phyloP scores from a whole-genome alignment of 2,797 vertebrate genomes.

The Cephalopachus bancanus region DNA sequence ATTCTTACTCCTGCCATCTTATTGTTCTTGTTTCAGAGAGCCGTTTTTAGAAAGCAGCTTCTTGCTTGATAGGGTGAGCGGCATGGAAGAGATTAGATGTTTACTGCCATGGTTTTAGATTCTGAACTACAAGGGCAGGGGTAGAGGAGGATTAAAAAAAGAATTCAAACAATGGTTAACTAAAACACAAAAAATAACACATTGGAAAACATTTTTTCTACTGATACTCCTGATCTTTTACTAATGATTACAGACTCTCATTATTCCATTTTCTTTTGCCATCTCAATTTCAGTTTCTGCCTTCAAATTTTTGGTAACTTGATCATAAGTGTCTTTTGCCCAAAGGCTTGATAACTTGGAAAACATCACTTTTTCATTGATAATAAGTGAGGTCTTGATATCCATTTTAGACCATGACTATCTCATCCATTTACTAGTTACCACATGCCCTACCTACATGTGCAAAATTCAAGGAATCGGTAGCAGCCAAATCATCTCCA shows the following conservation, averaged over 20 bases:
- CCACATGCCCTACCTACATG: neutral
- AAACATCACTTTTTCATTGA: constrained; percentile 7
- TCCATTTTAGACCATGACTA: neutral
- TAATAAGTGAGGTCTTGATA: neutral
- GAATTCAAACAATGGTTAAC: neutral
- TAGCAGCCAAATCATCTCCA: constrained; percentile 24
- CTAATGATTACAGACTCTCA: neutral
- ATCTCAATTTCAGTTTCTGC: neutral
- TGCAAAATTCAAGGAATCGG: neutral
- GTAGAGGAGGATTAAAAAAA: neutral
- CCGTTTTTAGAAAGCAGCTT: neutral
- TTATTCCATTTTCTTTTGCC: neutral
- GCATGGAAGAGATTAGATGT: neutral
- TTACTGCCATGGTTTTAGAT: neutral
- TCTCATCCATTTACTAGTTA: neutral
- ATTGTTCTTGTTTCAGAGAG: constrained; percentile 13
- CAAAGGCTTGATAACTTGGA: neutral
- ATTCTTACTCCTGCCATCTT: neutral
- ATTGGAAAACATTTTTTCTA: constrained; percentile 18
- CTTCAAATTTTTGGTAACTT: constrained; percentile 28
- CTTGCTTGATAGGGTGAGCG: neutral
- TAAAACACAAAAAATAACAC: neutral
- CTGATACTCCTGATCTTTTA: neutral
- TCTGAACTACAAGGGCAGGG: neutral
- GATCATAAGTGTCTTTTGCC: neutral